phyloP scores from a whole-genome alignment of 2,113 vertebrate species.

The Salvelinus fontinalis region DNA sequence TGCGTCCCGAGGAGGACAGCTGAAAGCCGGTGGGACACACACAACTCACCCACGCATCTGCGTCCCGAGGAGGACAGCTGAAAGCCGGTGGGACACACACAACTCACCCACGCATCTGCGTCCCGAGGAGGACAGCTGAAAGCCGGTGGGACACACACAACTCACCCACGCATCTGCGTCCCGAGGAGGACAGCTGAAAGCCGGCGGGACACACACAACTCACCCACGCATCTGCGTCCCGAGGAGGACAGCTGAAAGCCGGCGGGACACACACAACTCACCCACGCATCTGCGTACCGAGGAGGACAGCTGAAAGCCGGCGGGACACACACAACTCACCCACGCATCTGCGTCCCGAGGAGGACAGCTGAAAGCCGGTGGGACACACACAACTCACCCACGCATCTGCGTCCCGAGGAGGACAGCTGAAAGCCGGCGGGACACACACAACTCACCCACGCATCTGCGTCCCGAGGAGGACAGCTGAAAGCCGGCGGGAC shows the following conservation, averaged over 20 bases:
- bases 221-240: slow-evolving; percentile 92
- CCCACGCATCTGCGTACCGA: slow-evolving; percentile 91
- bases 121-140: slow-evolving; percentile 87
- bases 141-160: slow-evolving; percentile 88
- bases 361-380: slow-evolving; percentile 74
- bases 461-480: slow-evolving; percentile 88
- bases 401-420: slow-evolving; percentile 86
- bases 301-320: slow-evolving; percentile 79
- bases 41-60: slow-evolving; percentile 87
- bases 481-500: slow-evolving; percentile 75
- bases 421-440: slow-evolving; percentile 76
- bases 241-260: slow-evolving; percentile 82
- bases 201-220: slow-evolving; percentile 38
- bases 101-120: slow-evolving; percentile 89
- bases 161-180: slow-evolving; percentile 92
- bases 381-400: slow-evolving; percentile 79
- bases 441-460: slow-evolving; percentile 81
- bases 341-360: slow-evolving; percentile 87
- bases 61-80: slow-evolving; percentile 86
- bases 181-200: slow-evolving; percentile 87
- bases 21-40: slow-evolving; percentile 57
- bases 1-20: slow-evolving; percentile 85
- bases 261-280: slow-evolving; percentile 67
- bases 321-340: slow-evolving; percentile 76
- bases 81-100: slow-evolving; percentile 58